A percentile compares a stretch with the other conserved stretches of the same genome.
Evolutionary conservation across 2,888 invertebrate species (phyloP).

Genomic region (Schizaphis graminum): DNA sequence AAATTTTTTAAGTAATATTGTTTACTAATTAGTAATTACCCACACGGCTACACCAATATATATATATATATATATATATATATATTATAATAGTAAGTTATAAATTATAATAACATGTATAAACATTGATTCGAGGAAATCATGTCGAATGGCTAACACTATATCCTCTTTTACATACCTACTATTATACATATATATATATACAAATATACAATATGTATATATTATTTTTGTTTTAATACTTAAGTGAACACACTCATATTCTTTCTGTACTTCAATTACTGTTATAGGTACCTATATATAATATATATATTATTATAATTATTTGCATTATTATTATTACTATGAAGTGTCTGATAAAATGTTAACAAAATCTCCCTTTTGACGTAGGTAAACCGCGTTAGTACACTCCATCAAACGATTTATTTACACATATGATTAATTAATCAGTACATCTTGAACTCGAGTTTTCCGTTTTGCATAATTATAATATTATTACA

Average conservation of each 20-base stretch:
- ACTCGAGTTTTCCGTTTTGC: neutral
- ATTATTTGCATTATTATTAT: neutral
- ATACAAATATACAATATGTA: neutral
- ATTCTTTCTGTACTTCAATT: neutral
- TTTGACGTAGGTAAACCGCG: neutral
- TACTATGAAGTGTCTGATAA: neutral
- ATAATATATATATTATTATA: too few relatives aligned
- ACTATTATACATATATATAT: neutral
- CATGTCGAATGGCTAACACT: neutral
- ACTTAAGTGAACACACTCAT: neutral
- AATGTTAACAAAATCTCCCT: neutral
- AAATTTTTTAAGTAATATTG: neutral
- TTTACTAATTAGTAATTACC: neutral
- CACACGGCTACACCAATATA: neutral
- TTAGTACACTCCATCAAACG: neutral
- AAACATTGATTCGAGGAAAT: neutral
- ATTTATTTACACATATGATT: neutral
- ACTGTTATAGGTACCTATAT: neutral
- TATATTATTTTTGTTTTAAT: neutral
- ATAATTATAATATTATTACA: neutral
- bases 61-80: too few relatives aligned
- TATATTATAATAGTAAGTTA: neutral
- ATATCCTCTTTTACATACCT: neutral
- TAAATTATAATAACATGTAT: neutral
- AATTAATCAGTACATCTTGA: neutral